Evolutionary conservation across 1,140 invertebrate genomes (phyloP).

Genomic region (Drosophila tani): DNA sequence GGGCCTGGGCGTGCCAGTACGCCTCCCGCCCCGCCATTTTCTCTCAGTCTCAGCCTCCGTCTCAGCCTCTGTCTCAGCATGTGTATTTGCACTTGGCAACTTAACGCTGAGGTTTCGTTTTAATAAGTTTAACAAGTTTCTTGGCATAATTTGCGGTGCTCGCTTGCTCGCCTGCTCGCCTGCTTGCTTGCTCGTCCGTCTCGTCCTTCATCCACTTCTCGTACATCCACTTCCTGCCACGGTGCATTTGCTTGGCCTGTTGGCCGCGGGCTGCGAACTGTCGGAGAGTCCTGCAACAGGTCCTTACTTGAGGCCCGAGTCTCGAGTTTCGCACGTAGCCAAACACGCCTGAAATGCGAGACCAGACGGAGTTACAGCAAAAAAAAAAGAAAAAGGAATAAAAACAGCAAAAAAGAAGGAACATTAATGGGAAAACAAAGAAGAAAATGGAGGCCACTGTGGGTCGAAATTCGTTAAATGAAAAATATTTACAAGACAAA

Average conservation of each 20-base stretch:
- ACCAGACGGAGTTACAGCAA: constrained; percentile 15
- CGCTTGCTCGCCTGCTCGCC: not conserved
- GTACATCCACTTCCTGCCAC: constrained; percentile 27
- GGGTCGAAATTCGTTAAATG: not conserved
- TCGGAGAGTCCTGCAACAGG: constrained; percentile 51
- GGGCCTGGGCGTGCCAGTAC: constrained; percentile 18
- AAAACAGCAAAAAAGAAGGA: not conserved
- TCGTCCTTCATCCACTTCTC: constrained; percentile 6
- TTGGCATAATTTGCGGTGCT: constrained; percentile 78
- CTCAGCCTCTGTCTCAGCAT: constrained; percentile 24
- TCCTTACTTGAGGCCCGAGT: constrained; percentile 19
- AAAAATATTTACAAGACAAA: not conserved
- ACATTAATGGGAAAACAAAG: constrained; percentile 1
- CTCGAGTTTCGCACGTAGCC: constrained; percentile 54
- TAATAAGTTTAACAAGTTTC: constrained; percentile 84
- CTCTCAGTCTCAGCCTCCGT: not conserved
- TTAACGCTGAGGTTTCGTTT: constrained; percentile 81
- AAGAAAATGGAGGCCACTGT: constrained; percentile 14
- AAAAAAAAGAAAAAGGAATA: not conserved
- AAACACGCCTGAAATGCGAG: constrained; percentile 56
- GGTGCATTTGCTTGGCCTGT: constrained; percentile 37
- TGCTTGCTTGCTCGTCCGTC: not conserved
- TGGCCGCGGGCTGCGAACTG: constrained; percentile 27
- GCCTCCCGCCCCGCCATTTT: constrained; percentile 6
- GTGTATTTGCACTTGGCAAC: constrained; percentile 74